Evolutionary conservation across 2,797 vertebrate genomes (phyloP).

Genomic region (Notamacropus eugenii): DNA sequence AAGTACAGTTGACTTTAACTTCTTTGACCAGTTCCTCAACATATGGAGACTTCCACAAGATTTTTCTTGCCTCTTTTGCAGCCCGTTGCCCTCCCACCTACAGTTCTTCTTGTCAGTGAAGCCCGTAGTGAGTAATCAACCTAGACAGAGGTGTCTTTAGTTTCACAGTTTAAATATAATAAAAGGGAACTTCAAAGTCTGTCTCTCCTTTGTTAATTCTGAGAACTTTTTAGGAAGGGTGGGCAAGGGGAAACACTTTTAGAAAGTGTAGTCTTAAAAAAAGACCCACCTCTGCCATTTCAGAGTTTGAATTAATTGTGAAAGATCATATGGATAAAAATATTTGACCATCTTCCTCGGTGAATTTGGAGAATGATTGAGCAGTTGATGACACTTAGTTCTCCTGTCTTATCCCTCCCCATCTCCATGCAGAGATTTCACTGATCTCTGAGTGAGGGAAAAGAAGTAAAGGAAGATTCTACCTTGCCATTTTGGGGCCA

Average conservation of each 20-base stretch:
- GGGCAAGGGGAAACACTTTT: background rate
- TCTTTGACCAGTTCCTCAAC: conserved; percentile 48
- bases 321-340: background rate
- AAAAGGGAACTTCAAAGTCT: conserved; percentile 55
- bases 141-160: background rate
- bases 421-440: fast-evolving
- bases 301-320: background rate
- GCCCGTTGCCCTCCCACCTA: background rate
- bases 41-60: conserved; percentile 66
- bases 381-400: background rate
- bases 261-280: conserved; percentile 5
- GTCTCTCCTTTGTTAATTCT: conserved; percentile 44
- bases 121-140: background rate
- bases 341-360: background rate
- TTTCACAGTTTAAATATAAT: conserved; percentile 10
- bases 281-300: background rate
- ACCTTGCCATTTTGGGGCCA: background rate
- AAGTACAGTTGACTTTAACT: conserved; percentile 28
- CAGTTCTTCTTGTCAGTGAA: conserved; percentile 23
- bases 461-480: background rate
- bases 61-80: background rate
- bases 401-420: background rate
- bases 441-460: background rate
- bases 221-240: conserved; percentile 1
- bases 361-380: background rate